Percentiles rank a stretch among this genome's conserved stretches.
These are phyloP conservation scores for Isichthys henryi DNA, from an alignment of 2,113 vertebrate genomes.

Conservation along the genomic window DNA sequence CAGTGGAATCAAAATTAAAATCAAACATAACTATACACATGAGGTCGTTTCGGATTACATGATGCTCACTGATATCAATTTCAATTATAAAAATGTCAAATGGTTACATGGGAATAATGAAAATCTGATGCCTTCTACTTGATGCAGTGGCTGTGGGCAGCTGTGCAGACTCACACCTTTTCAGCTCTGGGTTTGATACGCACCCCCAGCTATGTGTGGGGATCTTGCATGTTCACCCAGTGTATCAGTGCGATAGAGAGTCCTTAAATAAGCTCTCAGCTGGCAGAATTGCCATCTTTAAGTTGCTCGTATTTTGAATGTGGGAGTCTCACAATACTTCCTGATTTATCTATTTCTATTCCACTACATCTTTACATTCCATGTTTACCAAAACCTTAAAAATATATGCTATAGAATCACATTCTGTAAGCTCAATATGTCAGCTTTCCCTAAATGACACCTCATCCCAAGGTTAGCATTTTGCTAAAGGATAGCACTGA, in stretches of 20 bases:
- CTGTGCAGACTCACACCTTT: not conserved
- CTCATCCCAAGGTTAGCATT: not conserved
- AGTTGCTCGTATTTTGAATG: not conserved
- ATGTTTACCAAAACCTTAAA: not conserved
- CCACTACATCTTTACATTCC: not conserved
- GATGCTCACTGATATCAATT: no score
- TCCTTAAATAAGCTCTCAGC: not conserved
- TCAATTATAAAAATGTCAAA: not conserved
- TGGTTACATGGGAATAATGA: not conserved
- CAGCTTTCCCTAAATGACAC: not conserved
- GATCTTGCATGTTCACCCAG: not conserved
- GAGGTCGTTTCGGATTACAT: not conserved
- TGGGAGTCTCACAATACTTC: not conserved
- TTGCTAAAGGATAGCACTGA: not conserved
- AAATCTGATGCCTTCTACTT: not conserved
- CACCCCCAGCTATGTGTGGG: not conserved
- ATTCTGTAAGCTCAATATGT: not conserved
- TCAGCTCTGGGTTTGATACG: not conserved
- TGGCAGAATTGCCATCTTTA: not conserved
- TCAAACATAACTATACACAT: not conserved
- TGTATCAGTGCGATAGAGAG: not conserved
- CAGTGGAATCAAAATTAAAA: not conserved
- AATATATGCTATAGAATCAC: not conserved
- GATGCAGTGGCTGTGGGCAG: not conserved
- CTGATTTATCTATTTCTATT: not conserved